Evolutionary conservation across 2,797 vertebrate species (phyloP), one percentile per base, ranked within the genome.

Genomic region (Manis javanica): DNA sequence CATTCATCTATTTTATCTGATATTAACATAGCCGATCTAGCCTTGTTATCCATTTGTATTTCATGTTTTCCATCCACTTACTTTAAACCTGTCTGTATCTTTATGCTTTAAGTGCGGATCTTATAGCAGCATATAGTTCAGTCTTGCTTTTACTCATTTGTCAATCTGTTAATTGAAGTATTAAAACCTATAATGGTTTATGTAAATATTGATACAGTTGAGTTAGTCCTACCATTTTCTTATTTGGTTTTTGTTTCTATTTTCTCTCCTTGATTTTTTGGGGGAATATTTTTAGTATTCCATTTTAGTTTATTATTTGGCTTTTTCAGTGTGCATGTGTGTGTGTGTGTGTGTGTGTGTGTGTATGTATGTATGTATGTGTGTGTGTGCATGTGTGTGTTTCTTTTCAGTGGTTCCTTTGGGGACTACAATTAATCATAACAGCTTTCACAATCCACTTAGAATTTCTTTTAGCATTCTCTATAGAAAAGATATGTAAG

Each of bases 241-340:
- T 84, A 39, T 59, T 83, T 86, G 7, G 15, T 78, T 55, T 93
- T 74, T 57, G 15, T 74, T 59, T 39, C 53, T 66, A 16, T 74
- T 29, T 18, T 68, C 9, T 68, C 19, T 42, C 63, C 4, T 66
- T 79, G 34, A 64, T 49, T 57, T 93, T 79, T 16, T 3, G 13
- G 59, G 34, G 10, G 1, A 72, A 72, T 90, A 37, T 29, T 86
- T 85, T 86, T 72, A 90, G 5, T 53, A 74, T 81, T 81, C 15
- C n/a, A 74, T 93, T 64, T 93, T 74, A 26, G 86, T 66, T 87
- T 95, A 68, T 86, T 93, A 29, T 23, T 63, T 93, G 57, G 15
- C 19, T 42, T 85, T 89, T 86, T 90, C 57, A 3, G 24, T 81
- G 9, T 23, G 9, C 12, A 2, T 21, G 6, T 39, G 13, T 57